Percentiles rank a stretch among this genome's conserved stretches.
These are phyloP conservation scores for Tipula lateralis DNA, from an alignment of 2,888 invertebrate genomes.

Conservation along the genomic window DNA sequence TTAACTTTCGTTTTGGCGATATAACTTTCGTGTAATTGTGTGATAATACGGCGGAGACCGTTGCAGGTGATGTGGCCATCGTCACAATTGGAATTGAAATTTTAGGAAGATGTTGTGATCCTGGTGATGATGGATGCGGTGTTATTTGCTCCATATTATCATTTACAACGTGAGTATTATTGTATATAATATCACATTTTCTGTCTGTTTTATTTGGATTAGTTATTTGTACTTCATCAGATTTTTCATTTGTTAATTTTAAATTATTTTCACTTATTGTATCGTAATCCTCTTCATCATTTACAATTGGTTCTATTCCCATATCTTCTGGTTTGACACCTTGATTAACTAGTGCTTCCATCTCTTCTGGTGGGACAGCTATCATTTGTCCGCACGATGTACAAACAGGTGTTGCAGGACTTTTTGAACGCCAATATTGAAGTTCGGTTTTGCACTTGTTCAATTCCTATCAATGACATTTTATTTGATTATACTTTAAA, in stretches of 20 bases:
- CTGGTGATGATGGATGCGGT: not conserved
- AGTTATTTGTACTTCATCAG: conserved; percentile 5
- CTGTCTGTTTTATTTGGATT: not conserved
- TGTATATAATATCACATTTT: not conserved
- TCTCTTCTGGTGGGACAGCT: conserved; percentile 55
- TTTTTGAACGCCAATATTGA: conserved; percentile 86
- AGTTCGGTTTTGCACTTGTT: conserved; percentile 89
- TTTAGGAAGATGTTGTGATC: not conserved
- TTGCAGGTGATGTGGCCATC: not conserved
- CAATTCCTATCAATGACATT: conserved; percentile 60
- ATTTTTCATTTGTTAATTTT: not conserved
- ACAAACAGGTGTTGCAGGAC: conserved; percentile 72
- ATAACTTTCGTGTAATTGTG: not conserved
- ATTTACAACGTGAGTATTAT: not conserved
- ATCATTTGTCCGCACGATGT: conserved; percentile 66
- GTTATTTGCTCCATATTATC: not conserved
- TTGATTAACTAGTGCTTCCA: conserved; percentile 58
- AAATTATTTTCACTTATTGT: not conserved
- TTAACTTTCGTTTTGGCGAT: not conserved
- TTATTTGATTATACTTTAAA: conserved; percentile 15
- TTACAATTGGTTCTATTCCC: conserved; percentile 6
- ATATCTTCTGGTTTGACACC: conserved; percentile 55
- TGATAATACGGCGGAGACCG: not conserved
- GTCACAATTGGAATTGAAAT: not conserved
- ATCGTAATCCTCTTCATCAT: conserved; percentile 36